These are phyloP conservation scores for Netelia fuscicornis DNA, from an alignment of 2,888 invertebrate species.

Conservation along the genomic window DNA sequence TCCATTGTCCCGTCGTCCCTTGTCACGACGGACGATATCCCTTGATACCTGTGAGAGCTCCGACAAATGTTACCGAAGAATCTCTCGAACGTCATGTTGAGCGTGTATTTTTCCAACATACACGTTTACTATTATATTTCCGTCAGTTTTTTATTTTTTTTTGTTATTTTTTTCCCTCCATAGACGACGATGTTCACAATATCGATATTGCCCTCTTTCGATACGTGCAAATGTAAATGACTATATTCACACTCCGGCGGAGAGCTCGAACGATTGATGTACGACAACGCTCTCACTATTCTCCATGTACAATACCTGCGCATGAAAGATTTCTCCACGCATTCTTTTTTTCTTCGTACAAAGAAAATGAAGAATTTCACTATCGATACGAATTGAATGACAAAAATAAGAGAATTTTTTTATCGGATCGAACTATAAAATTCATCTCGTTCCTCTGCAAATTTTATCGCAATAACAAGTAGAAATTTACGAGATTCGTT, in stretches of 20 bases:
- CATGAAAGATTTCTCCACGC: background rate
- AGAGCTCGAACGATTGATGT: background rate
- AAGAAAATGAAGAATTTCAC: background rate
- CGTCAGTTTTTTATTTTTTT: background rate
- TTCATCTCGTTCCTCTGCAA: too few relatives aligned
- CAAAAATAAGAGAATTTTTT: background rate
- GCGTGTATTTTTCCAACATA: constrained; percentile 11
- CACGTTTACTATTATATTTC: background rate
- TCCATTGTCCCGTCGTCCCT: constrained; percentile 77
- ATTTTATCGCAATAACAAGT: too few relatives aligned
- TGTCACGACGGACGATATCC: constrained; percentile 74
- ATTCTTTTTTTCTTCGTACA: background rate
- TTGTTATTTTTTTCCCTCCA: background rate
- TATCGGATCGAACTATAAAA: too few relatives aligned
- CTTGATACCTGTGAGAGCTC: constrained; percentile 66
- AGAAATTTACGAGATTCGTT: too few relatives aligned
- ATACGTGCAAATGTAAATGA: background rate
- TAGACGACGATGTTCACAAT: constrained; percentile 1
- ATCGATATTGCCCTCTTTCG: constrained; percentile 13
- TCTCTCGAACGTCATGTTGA: constrained; percentile 53
- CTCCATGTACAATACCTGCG: too few relatives aligned
- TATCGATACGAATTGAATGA: background rate
- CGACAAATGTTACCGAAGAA: constrained; percentile 75
- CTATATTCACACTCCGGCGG: background rate
- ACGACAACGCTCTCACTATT: background rate